These are phyloP conservation scores for Verasper variegatus DNA, from an alignment of 2,113 vertebrate species.

Conservation along the genomic window DNA sequence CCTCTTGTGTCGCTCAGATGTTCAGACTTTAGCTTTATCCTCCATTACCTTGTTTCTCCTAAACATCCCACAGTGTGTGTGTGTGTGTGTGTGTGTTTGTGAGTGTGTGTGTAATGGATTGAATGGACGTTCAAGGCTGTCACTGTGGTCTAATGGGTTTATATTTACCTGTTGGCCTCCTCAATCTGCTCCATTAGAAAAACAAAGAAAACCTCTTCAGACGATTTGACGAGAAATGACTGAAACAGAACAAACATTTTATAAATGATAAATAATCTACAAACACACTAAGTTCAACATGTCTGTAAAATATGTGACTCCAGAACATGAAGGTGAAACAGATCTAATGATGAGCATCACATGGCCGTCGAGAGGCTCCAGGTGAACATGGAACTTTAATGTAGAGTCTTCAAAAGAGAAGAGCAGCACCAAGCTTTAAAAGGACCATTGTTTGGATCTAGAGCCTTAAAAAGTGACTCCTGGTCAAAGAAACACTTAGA, in stretches of 20 bases:
- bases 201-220: background rate
- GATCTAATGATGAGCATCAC: no score
- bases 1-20: conserved; percentile 8
- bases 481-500: no score
- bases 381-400: no score
- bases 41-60: conserved; percentile 24
- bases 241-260: background rate
- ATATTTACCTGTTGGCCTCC: conserved; percentile 34
- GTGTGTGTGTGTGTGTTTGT: conserved; percentile 8
- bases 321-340: no score
- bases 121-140: conserved; percentile 28
- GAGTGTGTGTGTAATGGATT: conserved; percentile 19
- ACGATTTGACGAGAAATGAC: background rate
- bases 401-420: no score
- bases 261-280: background rate
- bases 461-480: no score
- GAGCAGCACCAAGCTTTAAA: no score
- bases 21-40: conserved; percentile 1
- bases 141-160: conserved; percentile 35
- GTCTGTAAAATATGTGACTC: no score
- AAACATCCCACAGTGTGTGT: background rate
- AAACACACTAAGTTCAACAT: background rate
- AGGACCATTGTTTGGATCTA: no score
- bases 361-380: no score
- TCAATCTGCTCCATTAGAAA: conserved; percentile 38